Evolutionary conservation across 1,140 invertebrate species (phyloP).

Genomic region (Drosophila yakuba): DNA sequence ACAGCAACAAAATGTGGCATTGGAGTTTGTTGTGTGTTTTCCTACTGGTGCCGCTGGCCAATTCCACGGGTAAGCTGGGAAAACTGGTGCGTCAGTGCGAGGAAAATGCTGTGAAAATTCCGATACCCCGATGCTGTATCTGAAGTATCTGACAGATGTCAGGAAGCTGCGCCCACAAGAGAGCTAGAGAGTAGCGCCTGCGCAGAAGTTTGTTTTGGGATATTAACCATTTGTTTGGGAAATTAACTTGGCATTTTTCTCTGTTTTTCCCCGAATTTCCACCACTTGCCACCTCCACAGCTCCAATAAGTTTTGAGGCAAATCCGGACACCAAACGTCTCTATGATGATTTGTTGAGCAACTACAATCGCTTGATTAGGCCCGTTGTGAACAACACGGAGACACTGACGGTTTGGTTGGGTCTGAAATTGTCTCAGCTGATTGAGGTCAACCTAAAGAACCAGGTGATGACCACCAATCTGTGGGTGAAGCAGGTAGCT

Average conservation of each 20-base stretch:
- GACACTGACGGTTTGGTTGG: slow-evolving; percentile 95
- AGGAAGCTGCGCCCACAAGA: slow-evolving; percentile 44
- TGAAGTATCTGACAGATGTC: slow-evolving; percentile 37
- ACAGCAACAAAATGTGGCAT: slow-evolving; percentile 49
- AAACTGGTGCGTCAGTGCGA: background rate
- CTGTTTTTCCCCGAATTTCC: background rate
- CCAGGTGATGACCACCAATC: slow-evolving; percentile 98
- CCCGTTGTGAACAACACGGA: slow-evolving; percentile 98
- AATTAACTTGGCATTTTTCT: slow-evolving; percentile 12
- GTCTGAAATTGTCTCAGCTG: slow-evolving; percentile 96
- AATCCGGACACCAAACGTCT: slow-evolving; percentile 96
- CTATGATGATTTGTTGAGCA: slow-evolving; percentile 96
- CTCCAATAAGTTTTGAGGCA: slow-evolving; percentile 88
- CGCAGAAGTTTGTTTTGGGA: slow-evolving; percentile 71
- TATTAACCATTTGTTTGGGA: slow-evolving; percentile 47
- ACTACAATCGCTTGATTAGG: slow-evolving; percentile 98
- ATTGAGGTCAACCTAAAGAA: slow-evolving; percentile 98
- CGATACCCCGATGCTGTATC: slow-evolving; percentile 69
- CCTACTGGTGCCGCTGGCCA: slow-evolving; percentile 60
- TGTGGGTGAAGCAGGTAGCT: slow-evolving; percentile 95
- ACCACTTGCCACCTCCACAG: slow-evolving; percentile 34
- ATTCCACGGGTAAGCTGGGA: slow-evolving; percentile 66
- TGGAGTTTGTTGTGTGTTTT: slow-evolving; percentile 64
- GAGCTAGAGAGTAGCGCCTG: slow-evolving; percentile 43
- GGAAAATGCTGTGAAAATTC: slow-evolving; percentile 63